These are phyloP conservation scores for Pogona vitticeps DNA, from an alignment of 2,113 vertebrate species.

Conservation along the genomic window DNA sequence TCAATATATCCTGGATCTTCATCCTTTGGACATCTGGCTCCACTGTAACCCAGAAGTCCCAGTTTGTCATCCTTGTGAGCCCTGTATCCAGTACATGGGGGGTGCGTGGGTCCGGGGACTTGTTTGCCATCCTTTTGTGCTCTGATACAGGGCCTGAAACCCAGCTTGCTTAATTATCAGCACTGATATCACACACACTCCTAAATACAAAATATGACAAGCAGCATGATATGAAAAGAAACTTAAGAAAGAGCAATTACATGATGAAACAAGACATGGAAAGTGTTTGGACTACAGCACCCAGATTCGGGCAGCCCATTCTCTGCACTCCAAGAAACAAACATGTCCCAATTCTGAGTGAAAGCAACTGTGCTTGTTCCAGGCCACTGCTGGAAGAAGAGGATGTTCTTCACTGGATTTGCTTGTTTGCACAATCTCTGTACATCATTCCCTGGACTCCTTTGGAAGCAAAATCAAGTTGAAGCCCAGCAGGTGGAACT, in stretches of 20 bases:
- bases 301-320: no score
- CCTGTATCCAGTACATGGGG: neutral
- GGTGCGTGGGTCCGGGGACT: no score
- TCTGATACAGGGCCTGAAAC: neutral
- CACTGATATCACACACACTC: neutral
- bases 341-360: neutral
- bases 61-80: neutral
- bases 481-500: neutral
- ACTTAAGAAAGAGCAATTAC: no score
- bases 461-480: neutral
- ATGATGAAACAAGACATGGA: no score
- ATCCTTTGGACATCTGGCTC: no score
- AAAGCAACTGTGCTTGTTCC: neutral
- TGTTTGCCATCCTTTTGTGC: neutral
- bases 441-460: neutral
- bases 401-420: no score
- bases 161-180: no score
- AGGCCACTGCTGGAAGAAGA: neutral
- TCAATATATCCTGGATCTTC: no score
- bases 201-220: no score
- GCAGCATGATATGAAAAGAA: no score
- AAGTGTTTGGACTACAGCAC: no score
- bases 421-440: neutral
- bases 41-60: neutral
- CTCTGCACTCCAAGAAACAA: neutral